A percentile compares a stretch with the other conserved stretches of the same genome.
Conservation (phyloP, 2,113 vertebrate species). For the Pterocles gutturalis region DNA sequence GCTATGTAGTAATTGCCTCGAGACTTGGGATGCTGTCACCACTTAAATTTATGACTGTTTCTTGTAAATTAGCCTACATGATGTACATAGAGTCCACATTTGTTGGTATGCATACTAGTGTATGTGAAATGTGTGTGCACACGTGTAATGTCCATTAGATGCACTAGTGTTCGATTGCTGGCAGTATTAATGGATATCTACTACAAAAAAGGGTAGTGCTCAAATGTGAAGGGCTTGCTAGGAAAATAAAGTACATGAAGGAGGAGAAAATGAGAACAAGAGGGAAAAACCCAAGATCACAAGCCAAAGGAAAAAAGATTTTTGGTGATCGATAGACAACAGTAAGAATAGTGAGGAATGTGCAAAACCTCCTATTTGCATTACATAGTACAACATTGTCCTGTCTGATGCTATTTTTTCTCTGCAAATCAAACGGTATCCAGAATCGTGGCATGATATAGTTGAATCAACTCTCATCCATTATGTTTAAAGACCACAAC, state of each 20-base stretch:
- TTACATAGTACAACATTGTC: neutral
- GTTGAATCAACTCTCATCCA: slow-evolving; percentile 25
- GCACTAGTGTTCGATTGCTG: neutral
- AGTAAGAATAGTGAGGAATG: neutral
- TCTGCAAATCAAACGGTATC: slow-evolving; percentile 37
- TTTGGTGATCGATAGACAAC: neutral
- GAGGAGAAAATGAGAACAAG: neutral
- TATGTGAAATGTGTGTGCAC: neutral
- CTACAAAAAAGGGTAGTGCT: neutral
- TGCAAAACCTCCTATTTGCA: neutral
- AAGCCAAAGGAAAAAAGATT: neutral
- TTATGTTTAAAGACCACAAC: slow-evolving; percentile 40
- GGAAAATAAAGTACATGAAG: neutral
- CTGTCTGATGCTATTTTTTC: slow-evolving; percentile 8
- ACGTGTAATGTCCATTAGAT: neutral
- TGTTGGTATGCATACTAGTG: neutral
- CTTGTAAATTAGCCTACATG: neutral
- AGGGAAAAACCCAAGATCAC: neutral
- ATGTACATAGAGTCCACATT: neutral
- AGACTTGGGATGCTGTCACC: neutral
- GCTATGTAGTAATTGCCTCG: accelerated
- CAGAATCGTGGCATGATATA: slow-evolving; percentile 13
- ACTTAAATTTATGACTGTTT: neutral
- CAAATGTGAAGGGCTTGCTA: neutral
- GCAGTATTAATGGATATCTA: neutral